Conservation (phyloP, 2,888 invertebrate species). For the Pristionchus exspectatus region DNA sequence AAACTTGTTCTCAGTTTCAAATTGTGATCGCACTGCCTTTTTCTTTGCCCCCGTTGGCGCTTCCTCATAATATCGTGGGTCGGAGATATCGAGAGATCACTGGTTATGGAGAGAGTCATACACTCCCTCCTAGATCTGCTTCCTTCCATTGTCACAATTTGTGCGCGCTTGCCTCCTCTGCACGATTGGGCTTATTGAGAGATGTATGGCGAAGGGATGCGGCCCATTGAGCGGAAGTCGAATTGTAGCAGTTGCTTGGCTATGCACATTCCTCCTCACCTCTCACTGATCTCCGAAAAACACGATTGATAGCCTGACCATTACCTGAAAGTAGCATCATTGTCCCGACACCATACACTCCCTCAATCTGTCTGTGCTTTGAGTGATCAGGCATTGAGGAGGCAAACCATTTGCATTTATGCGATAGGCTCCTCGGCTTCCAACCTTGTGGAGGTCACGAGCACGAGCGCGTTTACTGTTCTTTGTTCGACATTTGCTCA, state of each 20-base stretch:
- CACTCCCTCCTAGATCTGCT: not conserved
- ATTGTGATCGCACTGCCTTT: not conserved
- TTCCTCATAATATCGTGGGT: not conserved
- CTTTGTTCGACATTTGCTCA: not conserved
- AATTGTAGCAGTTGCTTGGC: not conserved
- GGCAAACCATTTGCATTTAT: no score
- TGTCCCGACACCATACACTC: no score
- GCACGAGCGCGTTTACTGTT: not conserved
- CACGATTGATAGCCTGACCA: no score
- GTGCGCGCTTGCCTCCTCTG: constrained; percentile 11
- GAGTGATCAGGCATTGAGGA: no score
- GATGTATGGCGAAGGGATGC: not conserved
- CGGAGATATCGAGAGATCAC: not conserved
- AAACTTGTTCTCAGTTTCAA: constrained; percentile 50
- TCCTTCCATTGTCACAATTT: constrained; percentile 31
- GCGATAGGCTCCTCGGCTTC: not conserved
- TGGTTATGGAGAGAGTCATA: not conserved
- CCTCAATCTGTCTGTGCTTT: no score
- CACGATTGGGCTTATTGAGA: constrained; percentile 30
- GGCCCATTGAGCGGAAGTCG: not conserved
- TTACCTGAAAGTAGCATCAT: no score
- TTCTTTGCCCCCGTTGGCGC: not conserved
- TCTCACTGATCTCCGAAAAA: no score
- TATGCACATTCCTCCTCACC: not conserved
- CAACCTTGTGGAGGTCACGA: not conserved